Evolutionary conservation across 1,140 invertebrate species (phyloP).

Genomic region (Orchesella cincta): DNA sequence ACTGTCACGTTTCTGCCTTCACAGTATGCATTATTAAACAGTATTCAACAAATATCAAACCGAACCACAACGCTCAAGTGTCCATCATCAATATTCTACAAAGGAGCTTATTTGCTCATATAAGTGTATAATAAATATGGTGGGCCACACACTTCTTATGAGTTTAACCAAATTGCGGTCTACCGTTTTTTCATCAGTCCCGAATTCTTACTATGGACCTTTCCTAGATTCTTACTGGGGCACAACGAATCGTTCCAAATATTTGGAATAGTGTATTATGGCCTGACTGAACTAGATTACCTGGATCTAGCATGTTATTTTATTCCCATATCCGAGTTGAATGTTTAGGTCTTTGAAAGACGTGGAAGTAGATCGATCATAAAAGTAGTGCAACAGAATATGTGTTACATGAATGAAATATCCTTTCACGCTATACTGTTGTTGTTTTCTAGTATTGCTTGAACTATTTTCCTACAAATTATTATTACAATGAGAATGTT

Average conservation of each 20-base stretch:
- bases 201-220: neutral
- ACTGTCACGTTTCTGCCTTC: no score
- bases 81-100: no score
- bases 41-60: no score
- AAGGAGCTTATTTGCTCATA: no score
- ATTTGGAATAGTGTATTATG: slow-evolving; percentile 1
- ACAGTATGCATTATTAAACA: no score
- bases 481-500: no score
- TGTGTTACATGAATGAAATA: no score
- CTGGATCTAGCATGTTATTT: neutral
- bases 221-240: neutral
- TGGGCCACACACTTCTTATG: no score
- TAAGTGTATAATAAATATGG: no score
- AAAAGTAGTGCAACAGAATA: neutral
- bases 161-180: neutral
- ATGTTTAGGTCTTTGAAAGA: neutral
- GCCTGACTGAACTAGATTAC: neutral
- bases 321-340: neutral
- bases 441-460: neutral
- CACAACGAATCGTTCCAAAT: slow-evolving; percentile 10
- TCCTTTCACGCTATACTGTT: neutral
- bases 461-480: slow-evolving; percentile 1
- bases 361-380: slow-evolving; percentile 10
- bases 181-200: neutral
- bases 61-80: no score